phyloP scores from a whole-genome alignment of 2,888 invertebrate genomes.

The Drosophila algonquin region DNA sequence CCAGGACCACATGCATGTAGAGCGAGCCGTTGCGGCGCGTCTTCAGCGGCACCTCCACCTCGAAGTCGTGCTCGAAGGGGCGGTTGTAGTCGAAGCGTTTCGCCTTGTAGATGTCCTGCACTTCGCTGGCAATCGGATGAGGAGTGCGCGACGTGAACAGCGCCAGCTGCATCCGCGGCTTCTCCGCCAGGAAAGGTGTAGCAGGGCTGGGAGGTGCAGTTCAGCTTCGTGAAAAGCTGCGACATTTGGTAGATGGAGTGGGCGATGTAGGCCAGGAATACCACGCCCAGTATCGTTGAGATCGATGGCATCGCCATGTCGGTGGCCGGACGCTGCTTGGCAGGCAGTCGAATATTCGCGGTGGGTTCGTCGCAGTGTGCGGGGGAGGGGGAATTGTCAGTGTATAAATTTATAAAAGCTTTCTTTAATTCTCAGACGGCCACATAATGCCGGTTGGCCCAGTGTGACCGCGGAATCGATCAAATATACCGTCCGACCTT shows the following conservation, averaged over 20 bases:
- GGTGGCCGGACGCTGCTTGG: background rate
- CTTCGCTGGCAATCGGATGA: slow-evolving; percentile 86
- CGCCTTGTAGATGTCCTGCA: slow-evolving; percentile 86
- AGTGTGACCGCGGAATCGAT: too few species aligned
- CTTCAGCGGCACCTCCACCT: slow-evolving; percentile 88
- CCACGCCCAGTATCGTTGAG: slow-evolving; percentile 86
- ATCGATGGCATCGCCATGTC: slow-evolving; percentile 85
- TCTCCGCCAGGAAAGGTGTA: slow-evolving; percentile 88
- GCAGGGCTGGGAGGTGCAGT: slow-evolving; percentile 87
- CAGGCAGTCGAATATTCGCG: background rate
- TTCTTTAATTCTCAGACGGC: background rate
- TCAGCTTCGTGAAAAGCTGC: slow-evolving; percentile 87
- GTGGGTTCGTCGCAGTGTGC: background rate
- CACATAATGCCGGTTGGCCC: too few species aligned
- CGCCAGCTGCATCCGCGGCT: slow-evolving; percentile 89
- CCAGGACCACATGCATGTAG: slow-evolving; percentile 89
- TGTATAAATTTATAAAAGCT: background rate
- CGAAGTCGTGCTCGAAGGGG: slow-evolving; percentile 84
- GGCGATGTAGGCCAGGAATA: slow-evolving; percentile 88
- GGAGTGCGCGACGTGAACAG: slow-evolving; percentile 88
- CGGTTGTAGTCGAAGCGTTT: slow-evolving; percentile 88
- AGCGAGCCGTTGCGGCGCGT: slow-evolving; percentile 94
- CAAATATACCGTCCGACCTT: too few species aligned
- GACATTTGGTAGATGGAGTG: slow-evolving; percentile 91
- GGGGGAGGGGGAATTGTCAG: background rate